phyloP scores from a whole-genome alignment of 2,888 invertebrate species.

The Coelopa pilipes region DNA sequence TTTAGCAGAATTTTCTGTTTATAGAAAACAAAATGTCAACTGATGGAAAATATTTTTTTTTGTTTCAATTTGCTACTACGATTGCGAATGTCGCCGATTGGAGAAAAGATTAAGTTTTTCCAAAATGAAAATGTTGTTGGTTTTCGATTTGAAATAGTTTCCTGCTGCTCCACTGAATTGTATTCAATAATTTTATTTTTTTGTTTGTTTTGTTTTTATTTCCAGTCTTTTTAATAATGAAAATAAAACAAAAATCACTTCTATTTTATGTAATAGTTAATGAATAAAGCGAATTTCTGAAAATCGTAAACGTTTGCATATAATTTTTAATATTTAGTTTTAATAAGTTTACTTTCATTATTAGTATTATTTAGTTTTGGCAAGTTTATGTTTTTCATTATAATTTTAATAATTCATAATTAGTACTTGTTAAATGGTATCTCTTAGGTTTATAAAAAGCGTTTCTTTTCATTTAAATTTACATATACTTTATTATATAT shows the following conservation, averaged over 20 bases:
- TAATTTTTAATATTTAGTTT: constrained; percentile 9
- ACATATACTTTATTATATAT: background rate
- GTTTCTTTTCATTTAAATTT: background rate
- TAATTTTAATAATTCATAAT: constrained; percentile 15
- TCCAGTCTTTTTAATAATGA: constrained; percentile 33
- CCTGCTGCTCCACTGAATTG: background rate
- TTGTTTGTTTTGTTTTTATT: constrained; percentile 16
- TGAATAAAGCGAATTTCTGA: constrained; percentile 25
- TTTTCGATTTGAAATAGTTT: background rate
- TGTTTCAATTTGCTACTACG: background rate
- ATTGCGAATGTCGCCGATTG: background rate
- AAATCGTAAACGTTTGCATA: background rate
- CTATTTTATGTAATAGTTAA: background rate
- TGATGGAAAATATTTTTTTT: background rate
- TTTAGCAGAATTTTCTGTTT: background rate
- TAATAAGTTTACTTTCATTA: background rate
- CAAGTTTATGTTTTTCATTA: constrained; percentile 18
- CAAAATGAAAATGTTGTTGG: background rate
- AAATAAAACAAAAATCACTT: constrained; percentile 16
- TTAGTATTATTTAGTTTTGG: constrained; percentile 22
- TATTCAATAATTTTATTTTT: background rate
- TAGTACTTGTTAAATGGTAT: constrained; percentile 8
- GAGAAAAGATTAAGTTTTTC: background rate
- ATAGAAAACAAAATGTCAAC: background rate
- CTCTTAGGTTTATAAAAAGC: constrained; percentile 15